These are phyloP conservation scores for Synergus laeviventris DNA, from an alignment of 2,888 invertebrate species.

Conservation along the genomic window DNA sequence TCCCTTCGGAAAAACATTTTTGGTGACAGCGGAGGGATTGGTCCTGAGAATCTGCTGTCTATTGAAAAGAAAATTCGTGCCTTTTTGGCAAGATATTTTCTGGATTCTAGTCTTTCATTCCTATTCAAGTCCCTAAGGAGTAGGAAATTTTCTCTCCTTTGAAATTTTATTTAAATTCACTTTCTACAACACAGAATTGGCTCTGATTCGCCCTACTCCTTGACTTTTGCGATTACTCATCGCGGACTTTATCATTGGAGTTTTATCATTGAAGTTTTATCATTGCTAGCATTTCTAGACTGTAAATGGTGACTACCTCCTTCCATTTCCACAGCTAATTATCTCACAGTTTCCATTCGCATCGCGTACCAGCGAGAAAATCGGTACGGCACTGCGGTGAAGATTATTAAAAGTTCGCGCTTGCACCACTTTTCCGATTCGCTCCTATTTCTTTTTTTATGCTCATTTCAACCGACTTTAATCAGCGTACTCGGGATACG, in stretches of 20 bases:
- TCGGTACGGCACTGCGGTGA: constrained; percentile 31
- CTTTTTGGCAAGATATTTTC: no score
- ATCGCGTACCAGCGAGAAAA: constrained; percentile 18
- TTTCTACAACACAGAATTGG: constrained; percentile 7
- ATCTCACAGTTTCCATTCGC: constrained; percentile 36
- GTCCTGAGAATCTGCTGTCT: no score
- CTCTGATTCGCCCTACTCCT: background rate
- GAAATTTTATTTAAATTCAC: constrained; percentile 18
- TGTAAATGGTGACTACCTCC: background rate
- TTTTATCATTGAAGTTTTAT: constrained; percentile 29
- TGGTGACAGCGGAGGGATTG: no score
- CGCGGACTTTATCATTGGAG: background rate
- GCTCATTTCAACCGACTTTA: constrained; percentile 31
- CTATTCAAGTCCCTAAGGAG: constrained; percentile 22
- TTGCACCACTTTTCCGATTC: constrained; percentile 26
- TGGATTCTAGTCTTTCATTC: background rate
- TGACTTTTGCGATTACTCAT: constrained; percentile 16
- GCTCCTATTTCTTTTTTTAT: constrained; percentile 23
- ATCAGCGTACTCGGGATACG: constrained; percentile 11
- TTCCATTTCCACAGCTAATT: constrained; percentile 18
- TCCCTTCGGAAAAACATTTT: no score
- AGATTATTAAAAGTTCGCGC: constrained; percentile 38
- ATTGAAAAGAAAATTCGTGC: no score
- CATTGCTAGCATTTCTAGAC: constrained; percentile 10
- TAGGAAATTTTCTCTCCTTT: constrained; percentile 23